A percentile compares a stretch with the other conserved stretches of the same genome.
Evolutionary conservation across 1,140 invertebrate species (phyloP).

Genomic region (Rhagoletis zephyria): DNA sequence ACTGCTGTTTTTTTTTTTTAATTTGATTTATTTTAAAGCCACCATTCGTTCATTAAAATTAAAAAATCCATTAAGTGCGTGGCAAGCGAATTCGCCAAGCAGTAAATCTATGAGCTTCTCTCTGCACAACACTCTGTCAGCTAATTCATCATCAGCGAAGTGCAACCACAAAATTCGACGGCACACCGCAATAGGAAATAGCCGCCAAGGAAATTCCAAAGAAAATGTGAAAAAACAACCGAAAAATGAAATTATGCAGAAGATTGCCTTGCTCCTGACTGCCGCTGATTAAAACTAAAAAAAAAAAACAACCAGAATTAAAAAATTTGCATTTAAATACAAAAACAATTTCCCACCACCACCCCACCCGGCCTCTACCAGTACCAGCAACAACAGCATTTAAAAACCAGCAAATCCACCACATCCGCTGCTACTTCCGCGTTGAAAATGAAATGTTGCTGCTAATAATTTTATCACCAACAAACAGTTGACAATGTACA

Average conservation of each 20-base stretch:
- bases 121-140: not conserved
- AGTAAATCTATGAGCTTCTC: not conserved
- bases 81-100: not conserved
- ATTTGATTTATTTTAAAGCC: not conserved
- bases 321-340: constrained; percentile 59
- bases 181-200: constrained; percentile 20
- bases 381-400: not conserved
- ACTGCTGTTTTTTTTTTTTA: too few relatives aligned
- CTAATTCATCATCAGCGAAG: constrained; percentile 54
- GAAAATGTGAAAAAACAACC: constrained; percentile 7
- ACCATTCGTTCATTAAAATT: not conserved
- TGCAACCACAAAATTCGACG: constrained; percentile 33
- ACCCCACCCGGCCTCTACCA: too few relatives aligned
- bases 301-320: constrained; percentile 57
- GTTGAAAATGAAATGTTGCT: constrained; percentile 50
- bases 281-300: constrained; percentile 54
- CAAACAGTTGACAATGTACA: constrained; percentile 70
- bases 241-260: constrained; percentile 46
- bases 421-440: constrained; percentile 48
- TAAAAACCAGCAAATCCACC: constrained; percentile 41
- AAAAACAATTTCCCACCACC: constrained; percentile 44
- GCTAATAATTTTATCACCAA: constrained; percentile 72
- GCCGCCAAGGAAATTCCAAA: not conserved
- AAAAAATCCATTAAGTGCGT: too few relatives aligned
- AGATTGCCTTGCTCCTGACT: constrained; percentile 18